These are phyloP conservation scores for Drosophila ohnishii DNA, from an alignment of 1,140 invertebrate species.

Conservation along the genomic window DNA sequence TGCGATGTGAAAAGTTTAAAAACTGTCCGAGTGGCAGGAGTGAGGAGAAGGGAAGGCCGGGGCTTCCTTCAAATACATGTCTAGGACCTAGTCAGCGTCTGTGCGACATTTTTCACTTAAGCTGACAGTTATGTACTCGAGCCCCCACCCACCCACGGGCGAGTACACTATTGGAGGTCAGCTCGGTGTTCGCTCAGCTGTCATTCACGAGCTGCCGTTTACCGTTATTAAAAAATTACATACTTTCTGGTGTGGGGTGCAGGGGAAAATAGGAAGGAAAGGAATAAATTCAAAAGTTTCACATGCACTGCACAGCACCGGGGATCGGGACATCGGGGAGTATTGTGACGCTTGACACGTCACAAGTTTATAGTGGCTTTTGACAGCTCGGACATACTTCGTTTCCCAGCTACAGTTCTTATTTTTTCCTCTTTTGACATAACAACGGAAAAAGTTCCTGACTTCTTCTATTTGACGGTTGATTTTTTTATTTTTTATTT, in stretches of 20 bases:
- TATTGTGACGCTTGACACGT: slow-evolving; percentile 77
- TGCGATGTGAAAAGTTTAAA: slow-evolving; percentile 59
- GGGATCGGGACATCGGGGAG: slow-evolving; percentile 45
- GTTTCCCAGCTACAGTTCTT: slow-evolving; percentile 27
- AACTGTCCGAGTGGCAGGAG: slow-evolving; percentile 31
- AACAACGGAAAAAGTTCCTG: slow-evolving; percentile 45
- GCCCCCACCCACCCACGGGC: slow-evolving; percentile 5
- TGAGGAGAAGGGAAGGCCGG: slow-evolving; percentile 15
- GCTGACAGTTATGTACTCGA: slow-evolving; percentile 71
- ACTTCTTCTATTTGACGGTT: slow-evolving; percentile 47
- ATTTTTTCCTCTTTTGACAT: slow-evolving; percentile 22
- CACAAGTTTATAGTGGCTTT: slow-evolving; percentile 83
- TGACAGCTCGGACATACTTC: slow-evolving; percentile 81
- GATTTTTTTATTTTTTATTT: slow-evolving; percentile 21
- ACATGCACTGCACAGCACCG: slow-evolving; percentile 41
- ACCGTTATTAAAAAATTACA: slow-evolving; percentile 80
- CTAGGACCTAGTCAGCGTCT: slow-evolving; percentile 43
- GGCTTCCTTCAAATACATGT: slow-evolving; percentile 36
- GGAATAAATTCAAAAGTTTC: slow-evolving; percentile 75
- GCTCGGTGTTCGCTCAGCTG: slow-evolving; percentile 48
- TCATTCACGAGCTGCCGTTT: slow-evolving; percentile 73
- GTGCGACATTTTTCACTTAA: slow-evolving; percentile 80
- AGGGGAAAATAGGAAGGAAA: slow-evolving; percentile 22
- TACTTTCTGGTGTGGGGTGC: slow-evolving; percentile 35
- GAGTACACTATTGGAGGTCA: slow-evolving; percentile 27